A percentile compares a stretch with the other conserved stretches of the same genome.
These are phyloP conservation scores for Drosophila ohnishii DNA, from an alignment of 1,140 invertebrate species.

Conservation along the genomic window DNA sequence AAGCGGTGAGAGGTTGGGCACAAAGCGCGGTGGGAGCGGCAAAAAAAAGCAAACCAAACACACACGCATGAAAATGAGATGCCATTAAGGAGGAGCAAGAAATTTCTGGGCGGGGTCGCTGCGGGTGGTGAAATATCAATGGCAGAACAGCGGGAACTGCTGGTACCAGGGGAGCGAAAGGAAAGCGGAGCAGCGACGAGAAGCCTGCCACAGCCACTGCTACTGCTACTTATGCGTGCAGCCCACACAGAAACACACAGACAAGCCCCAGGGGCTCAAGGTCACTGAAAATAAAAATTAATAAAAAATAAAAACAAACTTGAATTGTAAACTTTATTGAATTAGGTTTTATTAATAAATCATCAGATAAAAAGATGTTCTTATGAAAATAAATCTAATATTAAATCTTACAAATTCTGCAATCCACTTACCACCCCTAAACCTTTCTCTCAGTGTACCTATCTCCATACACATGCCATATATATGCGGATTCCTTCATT, in stretches of 20 bases:
- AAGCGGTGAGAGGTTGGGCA: neutral
- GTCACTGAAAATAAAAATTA: neutral
- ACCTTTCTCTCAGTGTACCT: neutral
- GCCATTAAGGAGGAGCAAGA: slow-evolving; percentile 26
- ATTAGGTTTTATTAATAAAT: too few species aligned
- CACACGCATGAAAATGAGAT: slow-evolving; percentile 42
- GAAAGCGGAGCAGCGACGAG: neutral
- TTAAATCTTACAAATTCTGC: neutral
- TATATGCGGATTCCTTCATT: slow-evolving; percentile 48
- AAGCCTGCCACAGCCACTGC: slow-evolving; percentile 11
- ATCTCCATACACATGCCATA: slow-evolving; percentile 22
- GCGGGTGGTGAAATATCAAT: slow-evolving; percentile 51
- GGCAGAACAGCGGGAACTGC: slow-evolving; percentile 44
- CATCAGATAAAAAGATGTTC: neutral
- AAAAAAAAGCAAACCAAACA: slow-evolving; percentile 4
- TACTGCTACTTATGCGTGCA: slow-evolving; percentile 41
- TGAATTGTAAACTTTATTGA: too few species aligned
- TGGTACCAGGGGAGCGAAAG: slow-evolving; percentile 5
- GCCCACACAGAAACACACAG: slow-evolving; percentile 30
- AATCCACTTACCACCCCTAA: neutral
- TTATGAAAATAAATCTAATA: neutral
- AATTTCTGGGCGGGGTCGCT: slow-evolving; percentile 12
- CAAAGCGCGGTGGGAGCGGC: neutral
- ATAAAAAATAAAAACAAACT: too few species aligned
- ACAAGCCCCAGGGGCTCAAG: slow-evolving; percentile 12